These are phyloP conservation scores for Copsychus sechellarum DNA, from an alignment of 2,113 vertebrate genomes.

Conservation along the genomic window DNA sequence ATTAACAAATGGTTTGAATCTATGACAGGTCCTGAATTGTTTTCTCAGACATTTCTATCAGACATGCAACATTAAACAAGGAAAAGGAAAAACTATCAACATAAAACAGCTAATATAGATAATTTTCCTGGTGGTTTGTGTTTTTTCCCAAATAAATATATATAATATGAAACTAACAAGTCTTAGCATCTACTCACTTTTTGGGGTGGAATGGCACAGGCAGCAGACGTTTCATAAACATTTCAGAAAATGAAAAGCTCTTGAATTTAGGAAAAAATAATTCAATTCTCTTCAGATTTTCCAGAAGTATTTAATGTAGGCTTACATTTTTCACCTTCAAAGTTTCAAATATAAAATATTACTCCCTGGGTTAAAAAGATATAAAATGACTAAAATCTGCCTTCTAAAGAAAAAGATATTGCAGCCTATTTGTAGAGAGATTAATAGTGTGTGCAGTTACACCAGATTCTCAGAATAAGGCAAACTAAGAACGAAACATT, in stretches of 20 bases:
- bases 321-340: neutral
- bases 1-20: neutral
- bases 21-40: neutral
- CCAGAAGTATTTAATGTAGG: neutral
- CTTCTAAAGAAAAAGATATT: neutral
- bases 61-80: neutral
- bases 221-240: neutral
- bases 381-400: neutral
- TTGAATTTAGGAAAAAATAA: neutral
- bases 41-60: neutral
- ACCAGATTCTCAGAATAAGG: neutral
- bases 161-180: neutral
- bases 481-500: neutral
- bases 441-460: neutral
- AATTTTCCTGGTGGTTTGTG: neutral
- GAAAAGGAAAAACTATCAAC: neutral
- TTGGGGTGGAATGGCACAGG: neutral
- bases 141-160: neutral
- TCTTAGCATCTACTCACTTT: neutral
- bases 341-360: slow-evolving; percentile 10
- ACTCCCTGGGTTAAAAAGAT: neutral
- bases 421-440: neutral
- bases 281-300: neutral
- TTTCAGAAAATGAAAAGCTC: neutral
- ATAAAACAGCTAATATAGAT: neutral